A percentile compares a stretch with the other conserved stretches of the same genome.
Evolutionary conservation across 2,888 invertebrate species (phyloP).

Genomic region (Tanypteryx hageni): DNA sequence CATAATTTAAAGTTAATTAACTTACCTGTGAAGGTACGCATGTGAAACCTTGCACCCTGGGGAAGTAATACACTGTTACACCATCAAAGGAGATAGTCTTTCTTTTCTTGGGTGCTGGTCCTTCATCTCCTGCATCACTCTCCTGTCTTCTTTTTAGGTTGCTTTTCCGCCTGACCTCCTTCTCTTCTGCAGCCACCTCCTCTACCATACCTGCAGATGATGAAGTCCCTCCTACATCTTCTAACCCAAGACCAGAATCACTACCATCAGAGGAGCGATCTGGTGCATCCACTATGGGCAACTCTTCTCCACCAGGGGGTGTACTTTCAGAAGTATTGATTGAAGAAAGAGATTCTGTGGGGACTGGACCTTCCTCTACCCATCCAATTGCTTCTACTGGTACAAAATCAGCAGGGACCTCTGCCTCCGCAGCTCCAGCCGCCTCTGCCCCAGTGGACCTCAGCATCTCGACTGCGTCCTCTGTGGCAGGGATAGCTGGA

Average conservation of each 20-base stretch:
- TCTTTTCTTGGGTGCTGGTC: constrained; percentile 79
- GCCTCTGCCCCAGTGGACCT: constrained; percentile 45
- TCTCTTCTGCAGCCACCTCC: constrained; percentile 18
- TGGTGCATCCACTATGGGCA: constrained; percentile 65
- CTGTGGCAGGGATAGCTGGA: constrained; percentile 49
- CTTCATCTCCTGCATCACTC: constrained; percentile 73
- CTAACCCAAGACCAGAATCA: constrained; percentile 89
- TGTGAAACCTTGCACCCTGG: constrained; percentile 92
- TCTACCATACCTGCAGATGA: constrained; percentile 37
- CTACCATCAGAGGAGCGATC: constrained; percentile 85
- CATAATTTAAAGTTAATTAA: neutral
- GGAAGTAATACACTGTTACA: constrained; percentile 97
- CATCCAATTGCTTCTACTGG: constrained; percentile 31
- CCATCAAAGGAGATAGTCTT: constrained; percentile 92
- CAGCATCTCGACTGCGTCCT: constrained; percentile 49
- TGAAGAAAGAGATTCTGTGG: neutral
- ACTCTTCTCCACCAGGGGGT: neutral
- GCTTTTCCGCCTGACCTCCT: constrained; percentile 76
- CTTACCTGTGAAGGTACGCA: constrained; percentile 87
- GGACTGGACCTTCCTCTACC: constrained; percentile 17
- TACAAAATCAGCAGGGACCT: constrained; percentile 34
- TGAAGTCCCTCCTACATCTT: constrained; percentile 71
- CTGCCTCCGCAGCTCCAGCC: constrained; percentile 39
- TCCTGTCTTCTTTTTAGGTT: constrained; percentile 82
- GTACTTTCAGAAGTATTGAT: neutral